These are phyloP conservation scores for Smittia sp. DNA, from an alignment of 2,888 invertebrate species.

Conservation along the genomic window DNA sequence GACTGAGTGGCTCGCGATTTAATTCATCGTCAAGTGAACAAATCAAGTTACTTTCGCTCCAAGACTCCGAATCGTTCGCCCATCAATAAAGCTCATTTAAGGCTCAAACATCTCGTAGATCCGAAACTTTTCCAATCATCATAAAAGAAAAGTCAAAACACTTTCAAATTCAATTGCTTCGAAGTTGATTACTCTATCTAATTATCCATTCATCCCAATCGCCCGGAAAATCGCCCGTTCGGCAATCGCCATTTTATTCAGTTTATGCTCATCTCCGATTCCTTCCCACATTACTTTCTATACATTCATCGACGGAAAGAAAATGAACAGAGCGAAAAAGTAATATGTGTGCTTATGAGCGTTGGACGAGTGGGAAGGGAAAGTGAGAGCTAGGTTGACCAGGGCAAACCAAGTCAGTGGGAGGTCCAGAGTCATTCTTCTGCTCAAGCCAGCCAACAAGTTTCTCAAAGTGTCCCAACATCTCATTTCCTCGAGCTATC, in stretches of 20 bases:
- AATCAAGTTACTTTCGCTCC: no score
- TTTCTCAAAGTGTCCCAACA: no score
- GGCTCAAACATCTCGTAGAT: no score
- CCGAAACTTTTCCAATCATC: constrained; percentile 1
- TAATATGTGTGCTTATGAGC: background rate
- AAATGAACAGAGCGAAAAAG: constrained; percentile 7
- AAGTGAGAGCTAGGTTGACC: background rate
- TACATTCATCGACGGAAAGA: constrained; percentile 12
- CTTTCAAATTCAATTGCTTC: background rate
- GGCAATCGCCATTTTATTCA: constrained; percentile 31
- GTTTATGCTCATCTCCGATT: constrained; percentile 11
- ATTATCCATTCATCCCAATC: background rate
- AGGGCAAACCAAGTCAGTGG: background rate
- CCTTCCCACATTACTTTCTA: constrained; percentile 26
- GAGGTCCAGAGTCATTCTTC: background rate
- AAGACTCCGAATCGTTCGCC: no score
- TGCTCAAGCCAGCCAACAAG: no score
- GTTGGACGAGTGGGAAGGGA: constrained; percentile 26
- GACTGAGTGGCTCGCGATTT: no score
- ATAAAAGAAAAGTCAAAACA: background rate
- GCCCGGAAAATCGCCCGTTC: background rate
- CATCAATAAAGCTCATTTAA: no score
- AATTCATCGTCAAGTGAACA: no score
- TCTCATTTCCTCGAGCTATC: no score
- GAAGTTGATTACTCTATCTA: background rate